Evolutionary conservation across 2,113 vertebrate species (phyloP).

Genomic region (Blennius ocellaris): DNA sequence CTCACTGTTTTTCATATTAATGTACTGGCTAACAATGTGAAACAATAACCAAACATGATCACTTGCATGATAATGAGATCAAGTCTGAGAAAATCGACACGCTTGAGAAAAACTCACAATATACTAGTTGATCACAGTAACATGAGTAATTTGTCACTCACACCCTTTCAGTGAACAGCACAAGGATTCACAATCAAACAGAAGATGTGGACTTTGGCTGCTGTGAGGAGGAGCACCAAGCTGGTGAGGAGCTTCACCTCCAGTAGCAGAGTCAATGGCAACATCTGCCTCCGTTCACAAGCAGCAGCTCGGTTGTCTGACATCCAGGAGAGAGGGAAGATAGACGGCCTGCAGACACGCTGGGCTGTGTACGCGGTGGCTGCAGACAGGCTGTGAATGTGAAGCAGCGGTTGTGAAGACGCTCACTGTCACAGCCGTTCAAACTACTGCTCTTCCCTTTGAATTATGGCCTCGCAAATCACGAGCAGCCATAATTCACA

Average conservation of each 20-base stretch:
- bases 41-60: no score
- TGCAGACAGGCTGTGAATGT: slow-evolving; percentile 7
- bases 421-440: slow-evolving; percentile 14
- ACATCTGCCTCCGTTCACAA: no score
- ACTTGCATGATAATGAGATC: no score
- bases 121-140: no score
- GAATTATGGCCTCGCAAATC: slow-evolving; percentile 13
- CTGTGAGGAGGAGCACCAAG: slow-evolving; percentile 32
- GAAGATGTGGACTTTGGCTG: slow-evolving; percentile 13
- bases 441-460: slow-evolving; percentile 21
- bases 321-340: slow-evolving; percentile 29
- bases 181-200: slow-evolving; percentile 35
- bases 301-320: slow-evolving; percentile 3
- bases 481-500: slow-evolving; percentile 1
- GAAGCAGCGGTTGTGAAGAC: not conserved
- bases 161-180: not conserved
- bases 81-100: no score
- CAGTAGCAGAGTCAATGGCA: no score
- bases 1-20: no score
- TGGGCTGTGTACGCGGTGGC: not conserved
- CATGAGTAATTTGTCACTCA: no score
- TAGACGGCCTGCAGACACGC: not conserved
- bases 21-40: no score
- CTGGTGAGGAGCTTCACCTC: no score
- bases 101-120: no score